Conservation (phyloP, 2,797 vertebrate genomes). For the Falco novaeseelandiae region DNA sequence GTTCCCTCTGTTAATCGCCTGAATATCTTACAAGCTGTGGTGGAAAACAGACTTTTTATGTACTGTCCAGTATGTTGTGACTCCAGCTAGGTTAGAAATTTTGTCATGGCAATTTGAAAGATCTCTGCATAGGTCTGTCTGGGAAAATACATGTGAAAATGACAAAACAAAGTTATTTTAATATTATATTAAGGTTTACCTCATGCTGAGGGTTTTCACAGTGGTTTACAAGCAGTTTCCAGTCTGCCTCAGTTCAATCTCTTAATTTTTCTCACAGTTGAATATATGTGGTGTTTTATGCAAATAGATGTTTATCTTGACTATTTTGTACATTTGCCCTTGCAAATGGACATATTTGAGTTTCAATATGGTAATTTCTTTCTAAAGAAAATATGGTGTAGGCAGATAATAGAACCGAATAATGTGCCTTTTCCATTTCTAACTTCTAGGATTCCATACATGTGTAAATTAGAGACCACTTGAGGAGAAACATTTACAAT, state of each 20-base stretch:
- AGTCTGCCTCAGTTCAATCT: not conserved
- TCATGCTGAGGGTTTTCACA: not conserved
- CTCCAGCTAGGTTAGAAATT: not conserved
- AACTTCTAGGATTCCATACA: not conserved
- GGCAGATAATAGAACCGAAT: constrained; percentile 8
- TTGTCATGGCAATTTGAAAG: not conserved
- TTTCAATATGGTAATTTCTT: constrained; percentile 9
- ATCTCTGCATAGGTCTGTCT: not conserved
- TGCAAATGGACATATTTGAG: not conserved
- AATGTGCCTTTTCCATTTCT: not conserved
- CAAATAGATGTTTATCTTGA: constrained; percentile 18
- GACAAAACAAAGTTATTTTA: not conserved
- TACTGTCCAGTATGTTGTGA: not conserved
- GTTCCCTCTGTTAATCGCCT: not conserved
- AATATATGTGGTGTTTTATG: not conserved
- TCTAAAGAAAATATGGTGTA: constrained; percentile 21
- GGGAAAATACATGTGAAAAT: not conserved
- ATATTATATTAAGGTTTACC: not conserved
- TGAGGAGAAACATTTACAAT: constrained; percentile 11
- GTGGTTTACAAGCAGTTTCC: not conserved
- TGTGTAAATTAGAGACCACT: constrained; percentile 41
- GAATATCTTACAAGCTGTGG: not conserved
- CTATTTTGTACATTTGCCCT: not conserved
- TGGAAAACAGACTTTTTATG: not conserved
- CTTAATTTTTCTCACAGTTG: not conserved